Base-by-base conservation (phyloP, 2,888 invertebrate species). In the Ormyrus rosae region DNA sequence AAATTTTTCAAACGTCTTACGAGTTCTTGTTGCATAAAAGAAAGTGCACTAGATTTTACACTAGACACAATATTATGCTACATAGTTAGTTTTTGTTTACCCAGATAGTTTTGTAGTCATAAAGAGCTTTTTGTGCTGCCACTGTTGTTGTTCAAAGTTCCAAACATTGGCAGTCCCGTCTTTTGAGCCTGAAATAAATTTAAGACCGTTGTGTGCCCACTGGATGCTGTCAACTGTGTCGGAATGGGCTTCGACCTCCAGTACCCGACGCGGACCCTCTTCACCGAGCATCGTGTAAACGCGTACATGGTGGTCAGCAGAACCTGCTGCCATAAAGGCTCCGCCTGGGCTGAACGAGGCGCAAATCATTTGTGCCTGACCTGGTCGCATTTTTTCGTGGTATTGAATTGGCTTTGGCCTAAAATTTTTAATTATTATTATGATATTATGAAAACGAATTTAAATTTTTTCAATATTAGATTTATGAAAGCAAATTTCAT, bases 171-270 rank as follows among this genome's bases (percentile, higher is more conserved):
- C 98, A 1, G 95, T 96, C 19, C 99, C 99, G 92, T 99, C 99
- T 89, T 97, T 97, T 86, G 97, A 96, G 9, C 99, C 99, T 19
- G 97, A 98, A 80, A 98, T 94, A 91, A 99, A 98, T 82, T 95
- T 93, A 74, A 98, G 92, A 0, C 96, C 96, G 61, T 93, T 92
- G 91, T 98, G 97, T 60, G 98, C 96, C 97, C 99, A 99, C 86
- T 97, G 96, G 73, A 99, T 96, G 76, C 97, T 97, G 92, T 99
- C 99, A 48, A 99, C 98, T 0, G 97, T 95, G 91, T 99, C 99
- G 0, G 93, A 92, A 89, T 98, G 98, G 0, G 93, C 92, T 83
- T 93, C 93, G 0, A 92, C 91, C 85, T 93, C 93, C 8, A 93
- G 86, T 70, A 93, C 92, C 50, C 94, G 91, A 73, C 96, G 95